Percentiles rank a stretch among this genome's conserved stretches.
phyloP scores from a whole-genome alignment of 2,113 vertebrate genomes.

The Cairina moschata region DNA sequence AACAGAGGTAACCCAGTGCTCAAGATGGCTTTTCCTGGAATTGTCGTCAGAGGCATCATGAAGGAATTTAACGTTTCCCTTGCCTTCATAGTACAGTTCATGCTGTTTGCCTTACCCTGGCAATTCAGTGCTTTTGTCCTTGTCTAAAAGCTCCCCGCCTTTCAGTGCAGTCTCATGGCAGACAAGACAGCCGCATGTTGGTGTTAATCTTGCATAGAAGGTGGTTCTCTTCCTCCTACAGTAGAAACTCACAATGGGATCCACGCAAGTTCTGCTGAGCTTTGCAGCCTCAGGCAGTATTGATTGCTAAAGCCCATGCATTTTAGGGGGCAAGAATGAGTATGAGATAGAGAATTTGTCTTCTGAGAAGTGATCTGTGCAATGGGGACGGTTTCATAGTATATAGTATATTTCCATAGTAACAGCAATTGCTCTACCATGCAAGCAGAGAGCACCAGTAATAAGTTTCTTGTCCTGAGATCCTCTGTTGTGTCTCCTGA shows the following conservation, averaged over 20 bases:
- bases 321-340: not conserved
- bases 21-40: not conserved
- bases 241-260: rapidly evolving
- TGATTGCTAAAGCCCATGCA: not conserved
- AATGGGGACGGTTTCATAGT: rapidly evolving
- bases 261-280: not conserved
- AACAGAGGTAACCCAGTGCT: not conserved
- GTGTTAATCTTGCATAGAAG: not conserved
- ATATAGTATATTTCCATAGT: not conserved
- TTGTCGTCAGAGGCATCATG: not conserved
- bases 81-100: not conserved
- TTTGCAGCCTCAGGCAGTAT: not conserved
- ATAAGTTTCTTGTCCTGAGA: not conserved
- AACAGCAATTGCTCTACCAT: not conserved
- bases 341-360: not conserved
- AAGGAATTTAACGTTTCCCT: not conserved
- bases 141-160: not conserved
- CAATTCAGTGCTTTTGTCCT: not conserved
- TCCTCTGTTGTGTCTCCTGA: not conserved
- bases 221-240: not conserved
- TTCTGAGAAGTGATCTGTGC: not conserved
- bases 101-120: not conserved
- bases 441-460: not conserved
- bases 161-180: not conserved
- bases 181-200: not conserved